Evolutionary conservation across 92 coral and sea anemone genomes (phyloP).

Genomic region (Heteractis magnifica): DNA sequence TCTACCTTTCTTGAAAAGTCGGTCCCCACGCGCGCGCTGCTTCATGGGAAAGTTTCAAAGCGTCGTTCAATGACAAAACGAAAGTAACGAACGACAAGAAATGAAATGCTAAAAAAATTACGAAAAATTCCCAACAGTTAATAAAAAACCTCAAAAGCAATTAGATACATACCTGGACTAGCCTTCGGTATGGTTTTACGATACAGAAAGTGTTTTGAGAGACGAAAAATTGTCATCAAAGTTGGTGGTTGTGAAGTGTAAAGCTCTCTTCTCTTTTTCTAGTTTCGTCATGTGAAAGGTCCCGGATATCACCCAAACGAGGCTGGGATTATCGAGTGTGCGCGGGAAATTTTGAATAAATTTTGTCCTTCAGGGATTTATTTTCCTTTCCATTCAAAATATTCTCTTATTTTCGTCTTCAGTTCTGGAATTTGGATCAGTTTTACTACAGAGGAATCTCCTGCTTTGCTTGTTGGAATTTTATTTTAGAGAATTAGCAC

Average conservation of each 20-base stretch:
- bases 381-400: neutral
- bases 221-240: slow-evolving; percentile 15
- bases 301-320: slow-evolving; percentile 51
- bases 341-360: slow-evolving; percentile 52
- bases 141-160: neutral
- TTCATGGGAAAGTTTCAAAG: slow-evolving; percentile 52
- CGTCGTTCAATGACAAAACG: slow-evolving; percentile 24
- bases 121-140: neutral
- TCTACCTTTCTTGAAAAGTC: slow-evolving; percentile 40
- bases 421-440: neutral
- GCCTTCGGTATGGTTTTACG: slow-evolving; percentile 5
- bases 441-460: neutral
- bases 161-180: slow-evolving; percentile 29
- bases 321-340: slow-evolving; percentile 28
- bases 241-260: neutral
- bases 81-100: slow-evolving; percentile 11
- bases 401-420: neutral
- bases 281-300: slow-evolving; percentile 18
- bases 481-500: neutral
- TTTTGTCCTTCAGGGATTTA: neutral
- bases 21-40: slow-evolving; percentile 42
- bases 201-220: neutral
- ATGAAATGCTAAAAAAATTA: slow-evolving; percentile 25
- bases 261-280: slow-evolving; percentile 6
- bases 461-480: neutral